Base-by-base conservation (phyloP, 1,140 invertebrate genomes). In the Plodia interpunctella region DNA sequence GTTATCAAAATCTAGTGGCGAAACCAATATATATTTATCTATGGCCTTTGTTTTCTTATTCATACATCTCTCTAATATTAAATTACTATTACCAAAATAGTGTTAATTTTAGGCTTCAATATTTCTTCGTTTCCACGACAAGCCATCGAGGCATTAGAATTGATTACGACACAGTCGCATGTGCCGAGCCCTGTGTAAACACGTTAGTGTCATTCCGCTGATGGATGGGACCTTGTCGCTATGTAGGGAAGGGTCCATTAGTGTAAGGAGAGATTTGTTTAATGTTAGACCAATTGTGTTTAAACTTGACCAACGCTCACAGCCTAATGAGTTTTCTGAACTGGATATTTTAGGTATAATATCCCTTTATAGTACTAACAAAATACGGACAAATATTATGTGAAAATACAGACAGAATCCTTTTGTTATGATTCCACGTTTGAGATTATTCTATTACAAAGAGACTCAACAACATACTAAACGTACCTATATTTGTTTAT, bases 61-160 rank as follows among this genome's bases (percentile, higher is more conserved):
- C n/a, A n/a, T n/a, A n/a, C n/a, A 25, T 25, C 6, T 11, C 32
- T 11, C 32, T 2, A 44, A n/a, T n/a, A 44, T 15, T 4, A 15
- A n/a, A 15, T 44, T 15, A 15, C 13, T 1, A 10, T 44, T 2
- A 17, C 15, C 13, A 44, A n/a, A 15, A 15, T n/a, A n/a, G 5
- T 44, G 38, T 44, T 5, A 44, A 1, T 15, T 15, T n/a, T 44
- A 13, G 38, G 13, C 38, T 15, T n/a, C 15, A 15, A 44, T 44
- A 44, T 44, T 44, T 44, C 38, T 44, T 55, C 21, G 28, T 30
- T 44, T 44, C n/a, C 38, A 44, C 38, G 38, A n/a, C 38, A 44
- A 15, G 38, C 38, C 38, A 15, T 44, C 38, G 38, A 44, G 38
- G 38, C 38, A 44, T 3, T 44, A n/a, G 15, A 44, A 44, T 44